A percentile compares a stretch with the other conserved stretches of the same genome.
phyloP scores from a whole-genome alignment of 2,797 vertebrate species.

The Arnoldichthys spilopterus region DNA sequence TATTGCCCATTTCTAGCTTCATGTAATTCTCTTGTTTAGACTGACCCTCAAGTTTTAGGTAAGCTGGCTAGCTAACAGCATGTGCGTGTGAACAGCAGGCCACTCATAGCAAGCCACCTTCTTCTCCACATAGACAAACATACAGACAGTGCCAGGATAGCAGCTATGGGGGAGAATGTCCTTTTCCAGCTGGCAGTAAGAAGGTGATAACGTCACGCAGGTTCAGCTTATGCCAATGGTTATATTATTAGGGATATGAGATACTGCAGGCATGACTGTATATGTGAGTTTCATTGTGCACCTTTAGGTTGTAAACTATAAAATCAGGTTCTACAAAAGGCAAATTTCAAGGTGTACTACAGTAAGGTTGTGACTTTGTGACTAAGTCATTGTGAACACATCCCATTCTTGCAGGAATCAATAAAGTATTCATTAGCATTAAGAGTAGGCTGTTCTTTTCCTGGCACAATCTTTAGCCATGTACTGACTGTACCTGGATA shows the following conservation, averaged over 20 bases:
- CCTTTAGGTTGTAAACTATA: neutral
- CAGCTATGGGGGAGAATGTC: neutral
- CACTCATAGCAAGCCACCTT: neutral
- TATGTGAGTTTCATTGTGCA: no score
- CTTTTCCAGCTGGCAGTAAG: neutral
- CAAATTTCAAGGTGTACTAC: neutral
- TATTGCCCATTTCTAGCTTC: neutral
- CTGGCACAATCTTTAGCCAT: slow-evolving; percentile 18
- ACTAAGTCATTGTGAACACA: neutral
- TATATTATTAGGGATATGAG: neutral
- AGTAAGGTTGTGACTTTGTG: no score
- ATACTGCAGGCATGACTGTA: neutral
- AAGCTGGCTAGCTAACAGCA: slow-evolving; percentile 34
- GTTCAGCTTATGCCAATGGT: slow-evolving; percentile 9
- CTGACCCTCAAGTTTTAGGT: slow-evolving; percentile 9
- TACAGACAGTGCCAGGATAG: neutral
- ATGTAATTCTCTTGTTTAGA: neutral
- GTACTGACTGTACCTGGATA: slow-evolving; percentile 13
- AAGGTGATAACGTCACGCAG: slow-evolving; percentile 17
- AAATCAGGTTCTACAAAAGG: neutral
- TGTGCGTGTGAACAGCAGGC: slow-evolving; percentile 40
- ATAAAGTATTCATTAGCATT: neutral
- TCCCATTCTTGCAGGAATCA: neutral
- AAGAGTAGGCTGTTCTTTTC: neutral
- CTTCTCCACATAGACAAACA: neutral